Evolutionary conservation across 2,797 vertebrate species (phyloP).

Genomic region (Centropyge bicolor): DNA sequence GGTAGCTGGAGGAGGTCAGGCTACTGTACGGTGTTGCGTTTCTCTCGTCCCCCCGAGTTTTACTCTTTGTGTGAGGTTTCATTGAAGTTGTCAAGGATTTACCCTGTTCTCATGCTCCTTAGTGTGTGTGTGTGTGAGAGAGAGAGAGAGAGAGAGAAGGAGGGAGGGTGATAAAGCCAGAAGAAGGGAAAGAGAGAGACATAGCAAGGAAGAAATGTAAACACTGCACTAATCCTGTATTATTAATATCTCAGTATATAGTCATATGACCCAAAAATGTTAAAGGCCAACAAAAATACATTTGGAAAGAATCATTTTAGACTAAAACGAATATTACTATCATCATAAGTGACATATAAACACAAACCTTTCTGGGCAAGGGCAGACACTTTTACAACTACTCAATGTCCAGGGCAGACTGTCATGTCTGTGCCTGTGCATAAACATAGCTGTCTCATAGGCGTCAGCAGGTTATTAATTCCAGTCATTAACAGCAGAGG

Average conservation of each 20-base stretch:
- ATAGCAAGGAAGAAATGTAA: slow-evolving; percentile 65
- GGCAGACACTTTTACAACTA: slow-evolving; percentile 73
- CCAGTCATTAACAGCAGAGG: slow-evolving; percentile 82
- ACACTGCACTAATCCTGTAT: slow-evolving; percentile 65
- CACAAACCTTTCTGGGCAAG: slow-evolving; percentile 75
- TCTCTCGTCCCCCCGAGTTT: slow-evolving; percentile 77
- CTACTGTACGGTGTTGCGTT: slow-evolving; percentile 86
- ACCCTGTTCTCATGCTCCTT: slow-evolving; percentile 80
- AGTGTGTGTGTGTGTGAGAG: slow-evolving; percentile 47
- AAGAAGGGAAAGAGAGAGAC: slow-evolving; percentile 51
- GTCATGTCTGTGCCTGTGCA: slow-evolving; percentile 71
- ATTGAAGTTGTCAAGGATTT: slow-evolving; percentile 82
- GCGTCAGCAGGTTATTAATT: slow-evolving; percentile 84
- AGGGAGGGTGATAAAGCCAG: slow-evolving; percentile 33
- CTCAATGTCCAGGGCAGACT: slow-evolving; percentile 63
- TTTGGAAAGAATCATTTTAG: slow-evolving; percentile 61
- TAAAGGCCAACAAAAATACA: slow-evolving; percentile 55
- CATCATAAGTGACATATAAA: slow-evolving; percentile 73
- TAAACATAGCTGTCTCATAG: slow-evolving; percentile 82
- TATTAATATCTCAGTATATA: slow-evolving; percentile 69
- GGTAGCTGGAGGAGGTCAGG: slow-evolving; percentile 78
- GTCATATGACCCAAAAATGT: slow-evolving; percentile 65
- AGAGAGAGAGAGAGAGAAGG: slow-evolving; percentile 18
- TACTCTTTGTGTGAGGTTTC: slow-evolving; percentile 81
- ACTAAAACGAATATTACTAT: slow-evolving; percentile 60